phyloP scores from a whole-genome alignment of 2,113 vertebrate genomes.

The Mus musculus region GRCm39 chr4:51237501-51238000 shows the following conservation, averaged over 20 bases:
- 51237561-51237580: not conserved
- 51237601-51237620: not conserved
- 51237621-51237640: not conserved
- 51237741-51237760: not conserved
- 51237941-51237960: not conserved
- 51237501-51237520: not conserved
- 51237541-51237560: not conserved
- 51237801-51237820: not conserved
- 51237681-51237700: not conserved
- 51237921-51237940: not conserved
- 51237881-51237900: not conserved
- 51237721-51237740: not conserved
- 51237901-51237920: not conserved
- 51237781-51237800: not conserved
- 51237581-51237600: not conserved
- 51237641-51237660: not conserved
- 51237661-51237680: not conserved
- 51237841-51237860: not conserved
- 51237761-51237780: not conserved
- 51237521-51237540: not conserved
- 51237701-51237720: not conserved
- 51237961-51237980: not conserved
- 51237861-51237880: too few relatives aligned
- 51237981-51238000: not conserved
- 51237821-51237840: not conserved